Percentiles rank a stretch among this genome's conserved stretches.
Evolutionary conservation across 2,113 vertebrate genomes (phyloP).

Genomic region (Brachypteracias leptosomus): DNA sequence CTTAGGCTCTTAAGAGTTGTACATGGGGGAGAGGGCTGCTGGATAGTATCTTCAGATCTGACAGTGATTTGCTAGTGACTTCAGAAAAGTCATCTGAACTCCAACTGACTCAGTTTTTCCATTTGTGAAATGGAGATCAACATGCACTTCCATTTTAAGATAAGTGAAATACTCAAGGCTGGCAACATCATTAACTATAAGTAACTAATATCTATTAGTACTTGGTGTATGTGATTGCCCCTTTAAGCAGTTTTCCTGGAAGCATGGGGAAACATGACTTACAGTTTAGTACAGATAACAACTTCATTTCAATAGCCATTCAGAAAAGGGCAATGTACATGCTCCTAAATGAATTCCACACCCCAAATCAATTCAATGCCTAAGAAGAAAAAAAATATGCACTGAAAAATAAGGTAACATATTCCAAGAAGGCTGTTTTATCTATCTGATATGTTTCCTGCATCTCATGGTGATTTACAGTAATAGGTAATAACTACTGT

Average conservation of each 20-base stretch:
- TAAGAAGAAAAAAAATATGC: neutral
- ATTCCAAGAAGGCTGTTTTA: conserved; percentile 31
- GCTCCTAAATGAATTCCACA: conserved; percentile 32
- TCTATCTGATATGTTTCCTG: conserved; percentile 48
- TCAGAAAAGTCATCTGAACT: conserved; percentile 46
- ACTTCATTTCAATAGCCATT: conserved; percentile 19
- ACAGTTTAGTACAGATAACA: conserved; percentile 40
- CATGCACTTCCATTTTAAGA: conserved; percentile 42
- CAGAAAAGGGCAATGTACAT: neutral
- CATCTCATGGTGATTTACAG: conserved; percentile 46
- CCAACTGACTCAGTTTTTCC: conserved; percentile 55
- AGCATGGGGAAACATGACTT: neutral
- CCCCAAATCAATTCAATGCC: conserved; percentile 34
- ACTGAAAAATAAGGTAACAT: conserved; percentile 21
- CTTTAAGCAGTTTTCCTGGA: neutral
- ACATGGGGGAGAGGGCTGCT: neutral
- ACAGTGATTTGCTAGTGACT: conserved; percentile 39
- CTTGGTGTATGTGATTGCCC: neutral
- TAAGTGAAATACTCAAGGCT: conserved; percentile 44
- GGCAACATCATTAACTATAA: conserved; percentile 37
- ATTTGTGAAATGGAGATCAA: conserved; percentile 58
- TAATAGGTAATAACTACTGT: conserved; percentile 58
- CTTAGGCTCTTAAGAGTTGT: neutral
- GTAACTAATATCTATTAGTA: conserved; percentile 57
- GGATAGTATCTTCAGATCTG: conserved; percentile 18